These are phyloP conservation scores for Microtus pennsylvanicus DNA, from an alignment of 2,113 vertebrate species.

Conservation along the genomic window DNA sequence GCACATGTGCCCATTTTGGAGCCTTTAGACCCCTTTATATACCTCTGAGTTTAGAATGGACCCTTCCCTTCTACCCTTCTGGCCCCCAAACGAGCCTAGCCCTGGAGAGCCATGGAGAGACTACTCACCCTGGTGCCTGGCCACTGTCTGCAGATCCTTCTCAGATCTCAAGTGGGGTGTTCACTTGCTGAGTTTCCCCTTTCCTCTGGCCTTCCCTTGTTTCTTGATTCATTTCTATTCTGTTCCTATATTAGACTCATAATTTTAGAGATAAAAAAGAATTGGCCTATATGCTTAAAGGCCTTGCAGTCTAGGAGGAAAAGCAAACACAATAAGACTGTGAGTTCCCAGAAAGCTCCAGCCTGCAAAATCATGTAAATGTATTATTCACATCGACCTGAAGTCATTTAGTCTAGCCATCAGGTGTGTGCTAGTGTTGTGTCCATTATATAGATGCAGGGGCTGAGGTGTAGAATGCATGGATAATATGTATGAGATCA, in stretches of 20 bases:
- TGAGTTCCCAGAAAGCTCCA: background rate
- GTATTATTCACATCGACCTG: too few relatives aligned
- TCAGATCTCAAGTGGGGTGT: background rate
- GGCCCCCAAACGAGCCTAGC: background rate
- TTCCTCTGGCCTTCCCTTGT: background rate
- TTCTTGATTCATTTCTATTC: background rate
- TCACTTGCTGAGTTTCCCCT: too few relatives aligned
- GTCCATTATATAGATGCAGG: background rate
- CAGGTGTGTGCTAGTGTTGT: too few relatives aligned
- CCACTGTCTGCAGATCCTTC: background rate
- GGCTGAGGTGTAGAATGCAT: background rate
- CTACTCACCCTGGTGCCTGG: background rate
- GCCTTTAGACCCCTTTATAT: background rate
- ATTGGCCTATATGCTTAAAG: background rate
- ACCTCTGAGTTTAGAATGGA: background rate
- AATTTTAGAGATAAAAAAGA: too few relatives aligned
- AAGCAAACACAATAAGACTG: too few relatives aligned
- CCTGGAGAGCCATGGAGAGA: background rate
- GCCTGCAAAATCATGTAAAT: background rate
- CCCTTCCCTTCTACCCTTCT: background rate
- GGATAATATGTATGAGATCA: background rate
- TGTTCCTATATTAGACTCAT: background rate
- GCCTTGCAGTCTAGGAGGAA: background rate
- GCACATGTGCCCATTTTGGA: too few relatives aligned
- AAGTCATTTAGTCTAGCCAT: background rate